A percentile compares a stretch with the other conserved stretches of the same genome.
phyloP scores from a whole-genome alignment of 2,113 vertebrate genomes.

The Gavialis gangeticus region DNA sequence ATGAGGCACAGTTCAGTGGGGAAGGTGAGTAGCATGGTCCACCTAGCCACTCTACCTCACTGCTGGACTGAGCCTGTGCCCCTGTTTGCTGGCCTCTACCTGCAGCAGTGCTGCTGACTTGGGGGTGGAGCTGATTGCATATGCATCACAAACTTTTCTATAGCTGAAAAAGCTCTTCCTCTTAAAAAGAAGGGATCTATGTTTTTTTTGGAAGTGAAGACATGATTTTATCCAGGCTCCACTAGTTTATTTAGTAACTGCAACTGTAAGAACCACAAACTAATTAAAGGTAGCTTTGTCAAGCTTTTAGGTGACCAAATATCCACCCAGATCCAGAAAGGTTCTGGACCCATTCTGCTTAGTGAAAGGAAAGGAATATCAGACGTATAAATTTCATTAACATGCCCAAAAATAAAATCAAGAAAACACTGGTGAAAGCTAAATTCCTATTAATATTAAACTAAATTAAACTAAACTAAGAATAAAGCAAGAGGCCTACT shows the following conservation, averaged over 20 bases:
- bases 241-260: background rate
- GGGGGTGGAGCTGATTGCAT: background rate
- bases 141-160: background rate
- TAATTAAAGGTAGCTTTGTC: background rate
- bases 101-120: too few relatives aligned
- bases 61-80: too few relatives aligned
- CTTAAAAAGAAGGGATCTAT: background rate
- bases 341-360: background rate
- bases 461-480: background rate
- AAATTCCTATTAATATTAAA: background rate
- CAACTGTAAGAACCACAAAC: background rate
- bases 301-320: background rate
- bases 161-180: background rate
- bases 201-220: background rate
- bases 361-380: background rate
- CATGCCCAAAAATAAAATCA: background rate
- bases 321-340: background rate
- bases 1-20: too few relatives aligned
- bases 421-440: background rate
- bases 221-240: background rate
- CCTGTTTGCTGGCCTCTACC: too few relatives aligned
- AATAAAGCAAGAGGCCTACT: background rate
- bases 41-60: too few relatives aligned
- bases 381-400: background rate
- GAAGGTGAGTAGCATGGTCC: too few relatives aligned